Evolutionary conservation across 2,888 invertebrate genomes (phyloP), one percentile per base, ranked within the genome.

Genomic region (Trissoscelio sp.): DNA sequence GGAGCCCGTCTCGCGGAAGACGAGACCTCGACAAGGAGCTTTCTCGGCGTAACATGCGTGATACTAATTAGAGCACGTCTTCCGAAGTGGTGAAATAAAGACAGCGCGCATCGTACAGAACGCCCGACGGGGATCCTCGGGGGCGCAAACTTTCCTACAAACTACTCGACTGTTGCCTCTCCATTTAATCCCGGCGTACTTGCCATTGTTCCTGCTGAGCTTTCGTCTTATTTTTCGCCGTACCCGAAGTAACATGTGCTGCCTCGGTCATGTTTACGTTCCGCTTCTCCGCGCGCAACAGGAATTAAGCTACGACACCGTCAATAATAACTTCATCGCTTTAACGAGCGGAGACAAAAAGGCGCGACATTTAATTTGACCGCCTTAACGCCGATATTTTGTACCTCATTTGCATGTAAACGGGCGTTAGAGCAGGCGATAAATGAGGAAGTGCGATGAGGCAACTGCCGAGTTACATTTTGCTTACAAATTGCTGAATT

Each of bases 51-150:
- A 89, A 90, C 90, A 90, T 88, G 89, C 91, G 89, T 91, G 90
- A 90, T 91, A 89, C 90, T 91, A 91, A 91, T 91, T 91, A 91
- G 90, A 88, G 89, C 89, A 86, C 87, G 86, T 83, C 79, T 80
- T 80, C n/a, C 72, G 37, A 44, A 72, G 75, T 60, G 72, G 51
- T 64, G 60, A 72, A 80, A 82, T 83, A 83, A 83, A 83, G 80
- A 69, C 69, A 58, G 51, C 53, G 58, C 66, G 48, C 74, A 67
- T 69, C 58, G 70, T 46, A 53, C 42, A 48, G 62, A 69, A 57
- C 77, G 70, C 72, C 80, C 77, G 51, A 73, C 53, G 80, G 79
- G 77, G 62, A 69, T 79, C 64, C 79, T 53, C 57, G 34, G 51
- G 70, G 48, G 34, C 12, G 51, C 44, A 72, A 78, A 77, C 73